phyloP scores from a whole-genome alignment of 2,797 vertebrate genomes.

The Macropodus opercularis region DNA sequence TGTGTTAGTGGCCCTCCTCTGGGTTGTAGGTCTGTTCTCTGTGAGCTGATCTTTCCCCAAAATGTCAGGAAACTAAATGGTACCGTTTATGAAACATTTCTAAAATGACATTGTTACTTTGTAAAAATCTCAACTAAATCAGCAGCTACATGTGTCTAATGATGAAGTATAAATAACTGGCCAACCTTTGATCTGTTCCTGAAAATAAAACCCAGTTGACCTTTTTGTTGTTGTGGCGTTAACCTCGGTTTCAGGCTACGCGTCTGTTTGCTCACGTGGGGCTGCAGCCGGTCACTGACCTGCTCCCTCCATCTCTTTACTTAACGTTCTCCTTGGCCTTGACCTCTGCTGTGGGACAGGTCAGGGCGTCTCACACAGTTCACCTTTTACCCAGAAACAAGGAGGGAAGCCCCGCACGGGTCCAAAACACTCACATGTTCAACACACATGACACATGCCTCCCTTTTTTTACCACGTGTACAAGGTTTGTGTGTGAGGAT shows the following conservation, averaged over 20 bases:
- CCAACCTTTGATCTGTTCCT: slow-evolving; percentile 24
- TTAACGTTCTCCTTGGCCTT: slow-evolving; percentile 24
- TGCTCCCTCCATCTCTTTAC: slow-evolving; percentile 27
- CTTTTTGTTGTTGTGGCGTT: slow-evolving; percentile 22
- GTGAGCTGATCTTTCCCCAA: background rate
- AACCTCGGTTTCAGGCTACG: slow-evolving; percentile 32
- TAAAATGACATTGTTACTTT: background rate
- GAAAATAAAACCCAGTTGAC: slow-evolving; percentile 11
- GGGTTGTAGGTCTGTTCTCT: background rate
- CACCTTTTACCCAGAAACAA: slow-evolving; percentile 70
- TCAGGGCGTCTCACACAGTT: slow-evolving; percentile 24
- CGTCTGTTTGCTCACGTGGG: slow-evolving; percentile 32
- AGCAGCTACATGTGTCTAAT: background rate
- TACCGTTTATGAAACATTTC: background rate
- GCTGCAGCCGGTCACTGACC: slow-evolving; percentile 15
- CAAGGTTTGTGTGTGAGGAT: no score
- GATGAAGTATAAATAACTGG: slow-evolving; percentile 10
- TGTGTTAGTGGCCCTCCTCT: background rate
- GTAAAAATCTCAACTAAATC: background rate
- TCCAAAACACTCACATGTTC: background rate
- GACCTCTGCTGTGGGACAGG: slow-evolving; percentile 35
- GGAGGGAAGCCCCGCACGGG: slow-evolving; percentile 8
- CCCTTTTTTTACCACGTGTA: background rate
- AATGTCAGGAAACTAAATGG: background rate
- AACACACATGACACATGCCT: background rate